Evolutionary conservation across 1,140 invertebrate genomes (phyloP).

Genomic region (Latrodectus geometricus): DNA sequence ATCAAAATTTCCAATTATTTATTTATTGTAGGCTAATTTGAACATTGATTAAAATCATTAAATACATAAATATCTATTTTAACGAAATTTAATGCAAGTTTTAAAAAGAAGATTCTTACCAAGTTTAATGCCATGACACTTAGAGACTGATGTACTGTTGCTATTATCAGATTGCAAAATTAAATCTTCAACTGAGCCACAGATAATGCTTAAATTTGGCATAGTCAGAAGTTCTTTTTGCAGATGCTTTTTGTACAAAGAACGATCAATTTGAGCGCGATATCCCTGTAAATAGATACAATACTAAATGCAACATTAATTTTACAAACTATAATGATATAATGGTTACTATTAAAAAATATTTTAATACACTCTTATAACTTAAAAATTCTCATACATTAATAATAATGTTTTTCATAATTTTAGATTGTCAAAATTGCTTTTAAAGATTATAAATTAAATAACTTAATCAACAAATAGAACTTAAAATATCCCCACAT

Average conservation of each 20-base stretch:
- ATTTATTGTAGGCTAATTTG: no score
- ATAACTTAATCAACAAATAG: no score
- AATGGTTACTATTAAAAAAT: neutral
- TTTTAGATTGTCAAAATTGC: no score
- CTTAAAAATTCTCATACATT: no score
- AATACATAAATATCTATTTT: no score
- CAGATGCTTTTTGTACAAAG: conserved; percentile 84
- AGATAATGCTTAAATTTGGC: conserved; percentile 79
- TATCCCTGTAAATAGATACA: conserved; percentile 74
- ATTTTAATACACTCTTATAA: no score
- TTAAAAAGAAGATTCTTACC: conserved; percentile 8
- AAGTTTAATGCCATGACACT: conserved; percentile 47
- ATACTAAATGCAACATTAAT: neutral
- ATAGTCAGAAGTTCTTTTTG: conserved; percentile 80
- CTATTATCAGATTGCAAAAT: conserved; percentile 71
- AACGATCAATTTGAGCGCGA: conserved; percentile 90
- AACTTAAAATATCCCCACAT: no score
- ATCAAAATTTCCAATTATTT: no score
- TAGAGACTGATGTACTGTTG: neutral
- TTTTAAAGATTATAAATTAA: no score
- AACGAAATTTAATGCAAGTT: neutral
- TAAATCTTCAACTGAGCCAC: conserved; percentile 86
- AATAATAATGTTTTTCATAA: no score
- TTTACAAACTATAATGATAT: neutral
- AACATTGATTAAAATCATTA: no score